Base-by-base conservation (phyloP, 2,797 vertebrate genomes). In the Perodicticus potto region DNA sequence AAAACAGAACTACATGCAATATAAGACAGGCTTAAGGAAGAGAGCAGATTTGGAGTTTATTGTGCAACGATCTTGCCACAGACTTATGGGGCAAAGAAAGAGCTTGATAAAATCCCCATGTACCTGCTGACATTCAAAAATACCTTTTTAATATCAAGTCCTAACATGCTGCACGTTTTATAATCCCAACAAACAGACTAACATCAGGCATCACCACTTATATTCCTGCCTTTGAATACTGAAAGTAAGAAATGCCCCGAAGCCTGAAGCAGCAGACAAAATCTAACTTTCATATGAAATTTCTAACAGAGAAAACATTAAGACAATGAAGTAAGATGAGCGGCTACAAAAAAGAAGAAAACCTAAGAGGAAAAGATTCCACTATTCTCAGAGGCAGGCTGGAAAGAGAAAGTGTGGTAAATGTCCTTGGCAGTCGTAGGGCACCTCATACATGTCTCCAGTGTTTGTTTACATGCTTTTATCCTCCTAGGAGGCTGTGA, bases 241-340 rank as follows among this genome's bases (percentile, higher is more conserved):
- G 59, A 53, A 89, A 80, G 69, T 17, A 95, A 91, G 34, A 90
- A 29, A 45, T 32, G 0, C 27, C 93, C 77, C 73, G n/a, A 73
- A 88, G 69, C 43, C 45, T 73, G 23, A 74, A 78, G 49, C n/a
- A 37, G 67, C 81, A 90, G 76, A 73, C 59, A 94, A 95, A 83
- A 86, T 74, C 91, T 81, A 89, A 88, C 73, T 76, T 86, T 89
- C 72, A 40, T n/a, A 59, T 69, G 59, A 89, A 95, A 93, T 72
- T 37, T 53, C 53, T 76, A 91, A 89, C 34, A 67, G 11, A 78
- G 70, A 91, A 89, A 96, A 95, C 25, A 78, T 13, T 7, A 84
- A 85, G 40, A 88, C 16, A 49, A 61, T n/a, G 34, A 94, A 93
- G 20, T 83, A 65, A 93, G 76, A 95, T 25, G 81, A 69, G 7